Evolutionary conservation across 1,140 invertebrate genomes (phyloP).

Genomic region (Brachionus asplanchnoidis): DNA sequence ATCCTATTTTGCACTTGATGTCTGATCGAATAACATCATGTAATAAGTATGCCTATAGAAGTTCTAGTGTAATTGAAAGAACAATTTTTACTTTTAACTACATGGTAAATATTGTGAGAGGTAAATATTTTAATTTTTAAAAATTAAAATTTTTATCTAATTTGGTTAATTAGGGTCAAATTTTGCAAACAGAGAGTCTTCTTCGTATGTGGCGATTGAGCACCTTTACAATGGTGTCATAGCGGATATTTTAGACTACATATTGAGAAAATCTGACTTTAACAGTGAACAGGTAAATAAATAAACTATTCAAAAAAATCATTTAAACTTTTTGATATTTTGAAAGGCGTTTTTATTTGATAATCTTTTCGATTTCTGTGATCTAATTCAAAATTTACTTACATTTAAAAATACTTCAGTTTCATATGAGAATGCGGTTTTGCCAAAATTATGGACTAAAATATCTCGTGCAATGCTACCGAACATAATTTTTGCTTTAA

Average conservation of each 20-base stretch:
- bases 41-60: background rate
- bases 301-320: background rate
- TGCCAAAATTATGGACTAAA: background rate
- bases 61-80: background rate
- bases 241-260: background rate
- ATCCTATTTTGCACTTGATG: background rate
- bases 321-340: background rate
- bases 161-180: background rate
- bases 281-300: background rate
- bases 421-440: background rate
- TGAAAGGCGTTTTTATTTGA: conserved; percentile 6
- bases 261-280: conserved; percentile 11
- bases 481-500: background rate
- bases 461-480: background rate
- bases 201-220: background rate
- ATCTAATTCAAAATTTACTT: conserved; percentile 5
- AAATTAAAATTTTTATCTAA: background rate
- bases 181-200: background rate
- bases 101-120: background rate
- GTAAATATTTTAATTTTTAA: background rate
- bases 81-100: conserved; percentile 1
- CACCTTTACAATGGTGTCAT: background rate
- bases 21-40: background rate
- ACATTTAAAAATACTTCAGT: background rate
- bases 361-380: conserved; percentile 17